Percentiles rank a stretch among this genome's conserved stretches.
These are phyloP conservation scores for Protula sp. DNA, from an alignment of 2,888 invertebrate genomes.

Conservation along the genomic window DNA sequence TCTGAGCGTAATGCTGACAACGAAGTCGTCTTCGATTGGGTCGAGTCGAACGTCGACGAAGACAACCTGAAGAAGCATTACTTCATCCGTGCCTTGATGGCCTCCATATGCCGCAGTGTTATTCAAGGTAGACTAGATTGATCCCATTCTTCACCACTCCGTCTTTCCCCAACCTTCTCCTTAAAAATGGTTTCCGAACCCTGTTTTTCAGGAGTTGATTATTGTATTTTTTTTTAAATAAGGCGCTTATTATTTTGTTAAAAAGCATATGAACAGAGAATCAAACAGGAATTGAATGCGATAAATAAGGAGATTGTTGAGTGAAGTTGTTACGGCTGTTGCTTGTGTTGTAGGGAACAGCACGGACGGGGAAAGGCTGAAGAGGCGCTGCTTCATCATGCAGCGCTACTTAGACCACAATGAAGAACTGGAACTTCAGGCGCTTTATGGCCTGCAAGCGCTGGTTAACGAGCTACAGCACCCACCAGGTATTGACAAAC, in stretches of 20 bases:
- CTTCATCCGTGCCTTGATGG: constrained; percentile 70
- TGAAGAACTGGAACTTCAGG: constrained; percentile 57
- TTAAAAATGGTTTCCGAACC: no score
- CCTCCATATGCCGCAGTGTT: constrained; percentile 67
- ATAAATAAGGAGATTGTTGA: no score
- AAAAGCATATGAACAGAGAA: no score
- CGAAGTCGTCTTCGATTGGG: constrained; percentile 60
- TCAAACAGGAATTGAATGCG: no score
- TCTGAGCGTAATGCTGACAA: constrained; percentile 28
- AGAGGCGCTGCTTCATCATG: constrained; percentile 59
- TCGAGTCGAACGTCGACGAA: constrained; percentile 38
- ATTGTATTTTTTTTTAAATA: no score
- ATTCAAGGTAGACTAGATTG: constrained; percentile 57
- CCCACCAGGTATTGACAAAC: constrained; percentile 64
- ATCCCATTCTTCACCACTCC: no score
- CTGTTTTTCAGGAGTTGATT: no score
- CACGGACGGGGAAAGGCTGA: constrained; percentile 40
- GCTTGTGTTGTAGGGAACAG: background rate
- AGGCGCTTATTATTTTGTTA: no score
- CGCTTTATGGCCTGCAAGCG: constrained; percentile 77
- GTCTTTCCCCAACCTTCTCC: no score
- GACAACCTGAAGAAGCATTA: constrained; percentile 52
- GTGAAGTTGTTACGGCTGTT: no score
- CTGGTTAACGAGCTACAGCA: constrained; percentile 73
- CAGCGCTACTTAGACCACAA: constrained; percentile 68